phyloP scores from a whole-genome alignment of 2,888 invertebrate species.

The Pristionchus japonicus region DNA sequence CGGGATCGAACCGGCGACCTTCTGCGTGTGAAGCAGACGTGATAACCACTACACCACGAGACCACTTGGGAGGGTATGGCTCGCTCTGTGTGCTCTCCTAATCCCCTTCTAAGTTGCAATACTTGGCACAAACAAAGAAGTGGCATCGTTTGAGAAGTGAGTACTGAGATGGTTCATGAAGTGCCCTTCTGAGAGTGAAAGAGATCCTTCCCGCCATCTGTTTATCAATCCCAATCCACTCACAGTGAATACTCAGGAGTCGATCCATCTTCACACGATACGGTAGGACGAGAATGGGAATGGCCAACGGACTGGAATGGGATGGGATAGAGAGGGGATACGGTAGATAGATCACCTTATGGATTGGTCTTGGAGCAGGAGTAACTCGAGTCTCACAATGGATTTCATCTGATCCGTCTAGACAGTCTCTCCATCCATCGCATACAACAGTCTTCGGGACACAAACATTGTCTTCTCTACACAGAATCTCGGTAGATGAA shows the following conservation, averaged over 20 bases:
- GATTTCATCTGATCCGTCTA: constrained; percentile 62
- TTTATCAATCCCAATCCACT: constrained; percentile 38
- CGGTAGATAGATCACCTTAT: not conserved
- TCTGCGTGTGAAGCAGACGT: constrained; percentile 59
- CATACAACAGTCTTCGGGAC: constrained; percentile 62
- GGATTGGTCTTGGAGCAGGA: not conserved
- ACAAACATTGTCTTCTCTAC: constrained; percentile 62
- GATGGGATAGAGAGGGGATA: not conserved
- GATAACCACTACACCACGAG: constrained; percentile 58
- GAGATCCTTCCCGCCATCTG: not conserved
- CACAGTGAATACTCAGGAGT: constrained; percentile 63
- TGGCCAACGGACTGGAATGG: constrained; percentile 29
- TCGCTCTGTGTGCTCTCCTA: constrained; percentile 25
- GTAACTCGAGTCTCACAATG: not conserved
- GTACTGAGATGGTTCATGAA: constrained; percentile 21
- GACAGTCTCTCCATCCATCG: constrained; percentile 67
- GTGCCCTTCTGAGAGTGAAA: not conserved
- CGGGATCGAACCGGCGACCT: constrained; percentile 57
- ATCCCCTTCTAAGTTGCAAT: constrained; percentile 38
- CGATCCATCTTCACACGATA: constrained; percentile 70
- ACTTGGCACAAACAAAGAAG: constrained; percentile 43
- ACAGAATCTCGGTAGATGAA: constrained; percentile 61
- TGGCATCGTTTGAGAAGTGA: constrained; percentile 12
- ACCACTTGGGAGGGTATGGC: not conserved
- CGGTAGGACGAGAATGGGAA: constrained; percentile 56